Evolutionary conservation across 2,797 vertebrate species (phyloP), one percentile per base, ranked within the genome.

Genomic region (Benthosema pterotum): DNA sequence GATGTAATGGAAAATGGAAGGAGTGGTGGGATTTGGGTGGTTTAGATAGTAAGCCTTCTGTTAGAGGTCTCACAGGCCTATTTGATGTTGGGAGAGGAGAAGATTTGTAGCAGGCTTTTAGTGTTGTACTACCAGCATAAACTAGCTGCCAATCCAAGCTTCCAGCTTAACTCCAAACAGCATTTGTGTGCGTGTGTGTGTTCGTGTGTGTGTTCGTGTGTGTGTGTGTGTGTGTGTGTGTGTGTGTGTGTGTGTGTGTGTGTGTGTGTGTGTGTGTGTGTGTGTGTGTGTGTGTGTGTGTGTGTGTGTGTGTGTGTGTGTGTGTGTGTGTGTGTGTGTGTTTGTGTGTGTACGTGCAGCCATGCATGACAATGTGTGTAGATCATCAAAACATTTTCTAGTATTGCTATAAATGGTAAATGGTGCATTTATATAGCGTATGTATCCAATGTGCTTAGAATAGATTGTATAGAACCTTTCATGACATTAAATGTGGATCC

Each of bases 1-100:
- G 61, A 60, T 59, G 75, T 74, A 74, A 83, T 85, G 82, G 79
- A 19, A 22, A 75, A 71, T 54, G 66, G 47, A 63, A 59, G 72
- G 69, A 47, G 56, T 61, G 77, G 74, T 67, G 69, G 83, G 83
- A 77, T 88, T 84, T 72, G 74, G 75, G 46, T 79, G 87, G 77
- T 81, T 88, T 79, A 71, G 79, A 84, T 83, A 56, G 82, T 79
- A 76, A 90, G 83, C 73, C 69, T 63, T 60, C 57, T 78, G 69
- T 75, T 71, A 63, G 68, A 79, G 65, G 65, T 85, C 63, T 48
- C 70, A 63, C 60, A 69, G 71, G 77, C 73, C 74, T 72, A 77
- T 87, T 78, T 82, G 73, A 87, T 78, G 80, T 71, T 46, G 73
- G 75, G 67, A 82, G 66, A 69, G 59, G 42, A 57, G 59, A 57